A percentile compares a stretch with the other conserved stretches of the same genome.
Evolutionary conservation across 2,888 invertebrate genomes (phyloP).

Genomic region (Lysandra coridon): DNA sequence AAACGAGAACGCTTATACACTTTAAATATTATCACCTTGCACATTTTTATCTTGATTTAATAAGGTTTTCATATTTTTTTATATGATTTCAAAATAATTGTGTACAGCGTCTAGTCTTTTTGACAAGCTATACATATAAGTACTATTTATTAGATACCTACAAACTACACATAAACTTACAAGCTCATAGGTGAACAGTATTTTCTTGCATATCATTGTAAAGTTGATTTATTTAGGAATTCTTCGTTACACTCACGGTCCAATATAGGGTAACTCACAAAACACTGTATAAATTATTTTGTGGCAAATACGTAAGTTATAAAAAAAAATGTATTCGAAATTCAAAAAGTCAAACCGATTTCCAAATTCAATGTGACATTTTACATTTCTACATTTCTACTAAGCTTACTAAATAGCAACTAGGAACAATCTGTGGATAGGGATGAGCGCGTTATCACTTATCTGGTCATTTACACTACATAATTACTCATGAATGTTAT

Average conservation of each 20-base stretch:
- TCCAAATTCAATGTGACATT: too few relatives aligned
- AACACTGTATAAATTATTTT: too few relatives aligned
- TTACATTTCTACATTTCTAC: not conserved
- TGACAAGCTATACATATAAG: too few relatives aligned
- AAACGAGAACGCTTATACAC: too few relatives aligned
- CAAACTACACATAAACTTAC: not conserved
- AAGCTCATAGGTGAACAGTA: not conserved
- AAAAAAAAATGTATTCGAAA: not conserved
- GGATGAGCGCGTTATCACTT: slow-evolving; percentile 10
- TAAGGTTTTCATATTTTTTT: too few relatives aligned
- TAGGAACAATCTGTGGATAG: not conserved
- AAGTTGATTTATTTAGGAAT: not conserved
- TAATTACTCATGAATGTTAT: not conserved
- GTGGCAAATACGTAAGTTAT: too few relatives aligned
- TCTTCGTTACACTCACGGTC: not conserved
- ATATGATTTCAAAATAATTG: too few relatives aligned
- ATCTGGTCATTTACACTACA: slow-evolving; percentile 15
- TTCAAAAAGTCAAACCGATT: not conserved
- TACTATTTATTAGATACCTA: not conserved
- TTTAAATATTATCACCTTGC: too few relatives aligned
- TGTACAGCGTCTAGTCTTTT: too few relatives aligned
- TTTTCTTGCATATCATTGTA: not conserved
- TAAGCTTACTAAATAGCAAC: not conserved
- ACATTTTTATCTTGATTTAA: too few relatives aligned
- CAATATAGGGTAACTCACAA: not conserved